Conservation (phyloP, 2,888 invertebrate genomes). For the Caenorhabditis sulstoni region DNA sequence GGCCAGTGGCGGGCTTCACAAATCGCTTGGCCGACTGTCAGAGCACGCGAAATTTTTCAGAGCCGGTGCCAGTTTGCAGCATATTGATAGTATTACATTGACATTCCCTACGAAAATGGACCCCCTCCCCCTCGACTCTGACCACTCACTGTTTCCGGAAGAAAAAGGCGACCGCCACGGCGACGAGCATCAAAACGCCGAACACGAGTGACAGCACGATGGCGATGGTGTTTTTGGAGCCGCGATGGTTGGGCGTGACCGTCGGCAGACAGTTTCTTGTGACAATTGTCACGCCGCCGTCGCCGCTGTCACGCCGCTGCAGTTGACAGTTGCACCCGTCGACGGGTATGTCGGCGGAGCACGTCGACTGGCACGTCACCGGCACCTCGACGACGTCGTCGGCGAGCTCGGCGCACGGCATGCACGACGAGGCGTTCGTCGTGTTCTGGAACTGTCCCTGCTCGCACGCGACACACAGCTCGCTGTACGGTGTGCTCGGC, state of each 20-base stretch:
- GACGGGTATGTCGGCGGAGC: constrained; percentile 18
- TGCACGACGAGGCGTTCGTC: constrained; percentile 27
- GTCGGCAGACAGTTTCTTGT: constrained; percentile 33
- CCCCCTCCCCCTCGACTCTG: no score
- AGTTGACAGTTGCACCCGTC: constrained; percentile 46
- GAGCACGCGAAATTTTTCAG: no score
- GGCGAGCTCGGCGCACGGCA: constrained; percentile 23
- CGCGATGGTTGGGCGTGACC: not conserved
- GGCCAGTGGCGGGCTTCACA: no score
- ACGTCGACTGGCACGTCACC: constrained; percentile 52
- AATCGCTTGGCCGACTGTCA: no score
- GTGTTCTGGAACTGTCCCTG: constrained; percentile 47
- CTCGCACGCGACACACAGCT: constrained; percentile 44
- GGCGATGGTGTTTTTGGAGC: not conserved
- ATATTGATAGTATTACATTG: no score
- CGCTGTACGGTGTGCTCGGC: constrained; percentile 21
- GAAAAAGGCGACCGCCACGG: constrained; percentile 14
- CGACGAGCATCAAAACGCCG: constrained; percentile 35
- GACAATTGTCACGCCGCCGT: constrained; percentile 4
- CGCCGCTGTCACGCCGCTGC: not conserved
- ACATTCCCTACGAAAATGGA: no score
- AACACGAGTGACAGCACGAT: constrained; percentile 44
- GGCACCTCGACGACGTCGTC: constrained; percentile 19
- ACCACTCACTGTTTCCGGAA: constrained; percentile 45
- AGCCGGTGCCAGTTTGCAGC: no score